A percentile compares a stretch with the other conserved stretches of the same genome.
These are phyloP conservation scores for Thinocorus orbignyianus DNA, from an alignment of 2,113 vertebrate species.

Conservation along the genomic window DNA sequence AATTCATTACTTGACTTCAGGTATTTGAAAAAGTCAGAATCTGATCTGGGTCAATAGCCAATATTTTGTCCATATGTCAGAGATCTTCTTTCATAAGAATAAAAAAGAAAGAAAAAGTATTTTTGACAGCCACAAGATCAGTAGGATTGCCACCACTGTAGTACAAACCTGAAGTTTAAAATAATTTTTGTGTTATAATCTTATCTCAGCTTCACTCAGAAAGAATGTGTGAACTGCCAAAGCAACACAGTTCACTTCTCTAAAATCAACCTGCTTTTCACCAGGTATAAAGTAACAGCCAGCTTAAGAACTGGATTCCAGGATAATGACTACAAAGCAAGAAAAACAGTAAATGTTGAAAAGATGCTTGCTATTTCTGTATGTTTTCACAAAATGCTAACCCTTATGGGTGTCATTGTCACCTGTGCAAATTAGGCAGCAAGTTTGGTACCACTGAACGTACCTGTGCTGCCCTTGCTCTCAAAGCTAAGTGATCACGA, in stretches of 20 bases:
- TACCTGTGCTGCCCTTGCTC: not conserved
- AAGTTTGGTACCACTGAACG: not conserved
- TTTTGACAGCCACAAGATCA: not conserved
- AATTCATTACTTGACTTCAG: not conserved
- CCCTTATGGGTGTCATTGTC: rapidly evolving
- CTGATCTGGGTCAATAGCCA: not conserved
- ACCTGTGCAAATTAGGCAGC: not conserved
- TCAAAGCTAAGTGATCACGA: not conserved
- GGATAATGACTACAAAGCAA: not conserved
- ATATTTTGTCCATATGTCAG: not conserved
- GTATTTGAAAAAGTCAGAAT: not conserved
- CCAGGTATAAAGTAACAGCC: not conserved
- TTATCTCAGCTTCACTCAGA: not conserved
- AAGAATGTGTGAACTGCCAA: not conserved
- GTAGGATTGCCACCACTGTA: not conserved
- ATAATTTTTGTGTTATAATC: not conserved
- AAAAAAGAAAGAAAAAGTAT: not conserved
- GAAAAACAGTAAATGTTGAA: not conserved
- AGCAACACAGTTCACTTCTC: not conserved
- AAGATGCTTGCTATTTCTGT: not conserved
- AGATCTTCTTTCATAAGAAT: not conserved
- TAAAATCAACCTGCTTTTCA: not conserved
- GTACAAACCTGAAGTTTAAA: not conserved
- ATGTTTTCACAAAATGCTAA: not conserved
- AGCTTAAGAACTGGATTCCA: not conserved